These are phyloP conservation scores for Harpegnathos saltator DNA, from an alignment of 1,140 invertebrate genomes.

Conservation along the genomic window DNA sequence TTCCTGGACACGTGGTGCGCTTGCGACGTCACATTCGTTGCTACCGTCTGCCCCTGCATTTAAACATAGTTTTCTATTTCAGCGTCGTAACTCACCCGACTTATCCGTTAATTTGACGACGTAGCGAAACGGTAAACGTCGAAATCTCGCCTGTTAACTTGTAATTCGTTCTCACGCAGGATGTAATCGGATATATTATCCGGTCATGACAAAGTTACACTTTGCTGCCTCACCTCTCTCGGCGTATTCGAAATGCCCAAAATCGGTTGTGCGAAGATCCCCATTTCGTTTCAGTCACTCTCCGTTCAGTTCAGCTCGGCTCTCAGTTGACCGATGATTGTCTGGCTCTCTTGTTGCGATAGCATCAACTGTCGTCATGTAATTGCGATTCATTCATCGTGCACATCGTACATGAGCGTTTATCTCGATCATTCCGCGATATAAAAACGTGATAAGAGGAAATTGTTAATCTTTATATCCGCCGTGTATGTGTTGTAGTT, in stretches of 20 bases:
- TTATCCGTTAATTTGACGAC: neutral
- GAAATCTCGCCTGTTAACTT: too few species aligned
- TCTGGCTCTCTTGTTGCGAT: neutral
- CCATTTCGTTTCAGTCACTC: too few species aligned
- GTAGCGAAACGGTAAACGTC: neutral
- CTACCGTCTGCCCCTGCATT: constrained; percentile 60
- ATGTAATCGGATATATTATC: neutral
- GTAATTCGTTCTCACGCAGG: neutral
- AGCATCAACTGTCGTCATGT: too few species aligned
- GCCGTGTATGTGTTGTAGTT: neutral
- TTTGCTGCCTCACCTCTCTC: constrained; percentile 42
- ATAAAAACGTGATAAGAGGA: too few species aligned
- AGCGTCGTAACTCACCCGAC: neutral
- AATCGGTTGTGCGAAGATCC: neutral
- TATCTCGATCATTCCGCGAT: too few species aligned
- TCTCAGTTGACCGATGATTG: neutral
- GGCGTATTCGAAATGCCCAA: constrained; percentile 3
- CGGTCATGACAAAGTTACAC: constrained; percentile 1
- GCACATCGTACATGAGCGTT: too few species aligned
- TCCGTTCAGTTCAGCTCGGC: neutral
- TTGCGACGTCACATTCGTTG: constrained; percentile 96
- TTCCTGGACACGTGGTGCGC: constrained; percentile 97
- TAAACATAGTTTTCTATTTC: neutral
- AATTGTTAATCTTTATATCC: too few species aligned
- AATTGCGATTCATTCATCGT: too few species aligned